A percentile compares a stretch with the other conserved stretches of the same genome.
These are phyloP conservation scores for Xylocopa sonorina DNA, from an alignment of 1,140 invertebrate species.

Conservation along the genomic window DNA sequence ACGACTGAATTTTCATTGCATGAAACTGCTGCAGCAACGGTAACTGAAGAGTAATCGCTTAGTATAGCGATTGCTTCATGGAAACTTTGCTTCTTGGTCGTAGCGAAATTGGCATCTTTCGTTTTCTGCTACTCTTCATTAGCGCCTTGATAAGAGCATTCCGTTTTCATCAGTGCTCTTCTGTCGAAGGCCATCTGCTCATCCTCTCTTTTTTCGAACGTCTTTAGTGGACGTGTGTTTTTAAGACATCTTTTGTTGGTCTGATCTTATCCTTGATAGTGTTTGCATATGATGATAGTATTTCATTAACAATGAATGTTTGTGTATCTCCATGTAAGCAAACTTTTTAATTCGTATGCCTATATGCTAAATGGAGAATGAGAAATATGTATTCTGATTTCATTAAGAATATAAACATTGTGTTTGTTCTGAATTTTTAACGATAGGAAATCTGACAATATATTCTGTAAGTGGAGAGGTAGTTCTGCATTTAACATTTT, in stretches of 20 bases:
- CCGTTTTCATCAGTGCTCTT: neutral
- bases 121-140: neutral
- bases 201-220: neutral
- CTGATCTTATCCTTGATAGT: neutral
- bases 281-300: neutral
- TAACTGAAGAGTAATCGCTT: neutral
- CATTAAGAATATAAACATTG: no score
- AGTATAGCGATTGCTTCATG: conserved; percentile 12
- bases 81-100: conserved; percentile 12
- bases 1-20: conserved; percentile 8
- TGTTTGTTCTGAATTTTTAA: no score
- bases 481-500: no score
- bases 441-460: no score
- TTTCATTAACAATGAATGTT: neutral
- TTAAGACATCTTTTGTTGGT: neutral
- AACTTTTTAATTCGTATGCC: no score
- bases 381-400: no score
- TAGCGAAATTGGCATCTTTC: neutral
- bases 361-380: no score
- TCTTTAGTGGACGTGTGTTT: neutral
- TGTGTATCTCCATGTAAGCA: no score
- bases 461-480: no score
- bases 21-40: neutral
- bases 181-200: neutral
- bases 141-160: neutral